Base-by-base conservation (phyloP, 2,797 vertebrate species). In the Acropternis orthonyx region DNA sequence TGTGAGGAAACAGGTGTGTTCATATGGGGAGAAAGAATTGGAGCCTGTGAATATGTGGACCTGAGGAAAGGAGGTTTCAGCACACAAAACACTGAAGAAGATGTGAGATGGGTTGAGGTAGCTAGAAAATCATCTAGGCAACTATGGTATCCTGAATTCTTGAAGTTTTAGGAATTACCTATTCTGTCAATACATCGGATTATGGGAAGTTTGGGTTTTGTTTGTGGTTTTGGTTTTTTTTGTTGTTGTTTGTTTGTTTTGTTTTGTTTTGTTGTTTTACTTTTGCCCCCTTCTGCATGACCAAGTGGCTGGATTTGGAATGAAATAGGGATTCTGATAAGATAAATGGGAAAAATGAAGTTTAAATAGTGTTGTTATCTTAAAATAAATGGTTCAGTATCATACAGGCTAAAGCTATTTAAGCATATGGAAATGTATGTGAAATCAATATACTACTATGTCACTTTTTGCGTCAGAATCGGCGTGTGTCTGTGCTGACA, bases 381-480 rank as follows among this genome's bases (percentile, higher is more conserved):
- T 88, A 87, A 96, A 95, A 94, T 51, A 85, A 88, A 82, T 79
- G 44, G 41, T 94, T 78, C n/a, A 36, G 67, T 86, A 88, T 36
- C 85, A 48, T 61, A 34, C 17, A 76, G 63, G 80, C 92, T 84
- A 39, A 86, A 89, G 67, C 69, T 93, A 94, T 88, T 93, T 93
- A 84, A 89, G 59, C 85, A 95, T 96, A 95, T 96, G 95, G 93
- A 97, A 96, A 96, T 94, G 49, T 77, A 93, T 96, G 95, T 96
- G 93, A 85, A 96, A 95, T 96, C 87, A 94, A 61, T 94, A 91
- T 76, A 93, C 62, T 84, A 76, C 34, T 58, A 91, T 96, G 96
- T 96, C 93, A 93, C 66, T 95, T 94, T 92, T 89, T 95, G 92
- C 96, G 88, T 97, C 95, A 97, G 94, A 95, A 95, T 93, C 81